phyloP scores from a whole-genome alignment of 2,888 invertebrate species.

The Drosophila pseudotakahashii region DNA sequence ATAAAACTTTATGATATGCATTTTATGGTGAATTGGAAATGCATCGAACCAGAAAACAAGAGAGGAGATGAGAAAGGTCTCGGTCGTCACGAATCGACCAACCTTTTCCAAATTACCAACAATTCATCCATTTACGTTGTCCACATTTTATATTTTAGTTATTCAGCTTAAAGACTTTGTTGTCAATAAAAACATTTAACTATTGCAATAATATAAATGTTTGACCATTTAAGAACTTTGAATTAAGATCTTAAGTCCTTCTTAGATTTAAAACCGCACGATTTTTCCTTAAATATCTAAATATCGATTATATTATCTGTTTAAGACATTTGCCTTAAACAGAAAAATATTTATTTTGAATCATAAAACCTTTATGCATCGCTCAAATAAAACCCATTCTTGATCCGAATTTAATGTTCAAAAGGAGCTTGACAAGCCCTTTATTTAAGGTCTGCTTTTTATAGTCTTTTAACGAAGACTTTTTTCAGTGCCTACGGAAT shows the following conservation, averaged over 20 bases:
- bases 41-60: slow-evolving; percentile 47
- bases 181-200: too few relatives aligned
- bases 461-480: slow-evolving; percentile 9
- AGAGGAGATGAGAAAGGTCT: slow-evolving; percentile 56
- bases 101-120: slow-evolving; percentile 2
- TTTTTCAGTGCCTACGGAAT: slow-evolving; percentile 31
- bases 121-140: too few relatives aligned
- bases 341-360: not conserved
- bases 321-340: not conserved
- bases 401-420: slow-evolving; percentile 4
- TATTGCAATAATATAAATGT: too few relatives aligned
- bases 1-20: slow-evolving; percentile 78
- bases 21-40: slow-evolving; percentile 73
- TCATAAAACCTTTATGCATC: not conserved
- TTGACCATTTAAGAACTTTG: too few relatives aligned
- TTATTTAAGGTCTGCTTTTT: slow-evolving; percentile 12
- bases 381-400: not conserved
- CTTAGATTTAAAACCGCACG: not conserved
- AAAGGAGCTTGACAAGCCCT: slow-evolving; percentile 9
- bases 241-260: too few relatives aligned
- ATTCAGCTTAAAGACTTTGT: too few relatives aligned
- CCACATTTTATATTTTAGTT: too few relatives aligned
- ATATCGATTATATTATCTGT: not conserved
- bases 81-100: slow-evolving; percentile 18
- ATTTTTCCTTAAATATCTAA: not conserved